phyloP scores from a whole-genome alignment of 2,888 invertebrate genomes.

The Ennomos quercinarius region DNA sequence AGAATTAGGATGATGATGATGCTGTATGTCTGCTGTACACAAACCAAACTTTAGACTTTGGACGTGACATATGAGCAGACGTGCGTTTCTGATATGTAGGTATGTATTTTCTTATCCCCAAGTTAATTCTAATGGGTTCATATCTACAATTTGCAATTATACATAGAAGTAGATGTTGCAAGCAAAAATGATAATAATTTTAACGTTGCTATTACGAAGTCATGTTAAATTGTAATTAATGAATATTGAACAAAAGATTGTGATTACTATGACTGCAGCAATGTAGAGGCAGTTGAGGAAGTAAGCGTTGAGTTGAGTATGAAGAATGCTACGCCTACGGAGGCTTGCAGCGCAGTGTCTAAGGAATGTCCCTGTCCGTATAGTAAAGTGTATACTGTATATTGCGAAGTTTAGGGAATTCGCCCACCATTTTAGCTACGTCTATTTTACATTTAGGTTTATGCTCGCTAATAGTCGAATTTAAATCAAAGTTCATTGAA shows the following conservation, averaged over 20 bases:
- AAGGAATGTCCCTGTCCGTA: conserved; percentile 54
- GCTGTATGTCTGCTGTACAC: conserved; percentile 49
- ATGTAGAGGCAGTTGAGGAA: conserved; percentile 59
- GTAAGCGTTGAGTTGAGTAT: conserved; percentile 52
- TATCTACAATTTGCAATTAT: too few species aligned
- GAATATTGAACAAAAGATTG: conserved; percentile 1
- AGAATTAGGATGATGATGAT: conserved; percentile 46
- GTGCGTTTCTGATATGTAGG: too few species aligned
- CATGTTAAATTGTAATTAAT: neutral
- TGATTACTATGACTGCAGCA: conserved; percentile 15
- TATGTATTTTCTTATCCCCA: too few species aligned
- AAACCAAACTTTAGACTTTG: conserved; percentile 43
- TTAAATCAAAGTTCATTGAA: neutral
- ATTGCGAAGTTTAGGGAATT: conserved; percentile 59
- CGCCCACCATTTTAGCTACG: conserved; percentile 61
- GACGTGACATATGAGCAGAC: too few species aligned
- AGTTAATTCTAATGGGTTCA: too few species aligned
- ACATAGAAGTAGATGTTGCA: too few species aligned
- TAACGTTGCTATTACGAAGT: too few species aligned
- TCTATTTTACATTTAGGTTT: conserved; percentile 4
- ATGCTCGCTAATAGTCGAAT: neutral
- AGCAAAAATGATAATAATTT: too few species aligned
- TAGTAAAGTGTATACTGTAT: conserved; percentile 22
- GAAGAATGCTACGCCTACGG: conserved; percentile 68
- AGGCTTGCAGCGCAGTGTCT: conserved; percentile 41